Evolutionary conservation across 2,888 invertebrate genomes (phyloP), one percentile per base, ranked within the genome.

Genomic region (Diplazon laetatorius): DNA sequence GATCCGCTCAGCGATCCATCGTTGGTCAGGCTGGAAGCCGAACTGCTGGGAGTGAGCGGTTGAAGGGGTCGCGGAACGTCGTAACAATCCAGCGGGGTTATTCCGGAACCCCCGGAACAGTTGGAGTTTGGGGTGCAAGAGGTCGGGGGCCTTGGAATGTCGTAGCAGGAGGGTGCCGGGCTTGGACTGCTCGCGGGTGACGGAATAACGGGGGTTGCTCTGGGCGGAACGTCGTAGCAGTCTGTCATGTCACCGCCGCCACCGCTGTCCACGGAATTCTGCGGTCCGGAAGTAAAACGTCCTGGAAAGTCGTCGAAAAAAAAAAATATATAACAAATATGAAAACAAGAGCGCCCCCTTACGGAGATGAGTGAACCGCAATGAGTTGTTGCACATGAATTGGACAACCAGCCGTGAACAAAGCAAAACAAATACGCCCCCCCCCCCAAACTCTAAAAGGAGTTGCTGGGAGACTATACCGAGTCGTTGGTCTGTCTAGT

Each of bases 21-120:
- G 84, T 93, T 93, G 81, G 93, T 92, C 72, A 95, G 90, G 57
- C 95, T 94, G 82, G 94, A 94, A 79, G 94, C 93, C 9, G 95
- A 95, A 84, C 94, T 94, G 85, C 94, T 94, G 2, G 95, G 94
- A 37, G 94, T 94, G 76, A 94, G 89, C 82, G 93, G 93, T 82
- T 93, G 93, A 78, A 93, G 89, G 14, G 94, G 93, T 73, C 94
- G 91, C 48, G 95, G 95, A 74, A 94, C 93, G 90, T 95, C 95
- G 91, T 95, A 95, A 76, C 92, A 93, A 80, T 94, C 93, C 18
- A 89, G 81, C 14, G 90, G 89, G 30, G 88, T 89, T n/a, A 87
- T 80, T 3, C 87, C 88, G 35, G 89, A 89, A 22, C 87, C 87
- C 22, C 80, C 87, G 14, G 89, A 89, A 76, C 87, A 89, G 82